phyloP scores from a whole-genome alignment of 2,797 vertebrate genomes.

The Sebastes trivittatus region DNA sequence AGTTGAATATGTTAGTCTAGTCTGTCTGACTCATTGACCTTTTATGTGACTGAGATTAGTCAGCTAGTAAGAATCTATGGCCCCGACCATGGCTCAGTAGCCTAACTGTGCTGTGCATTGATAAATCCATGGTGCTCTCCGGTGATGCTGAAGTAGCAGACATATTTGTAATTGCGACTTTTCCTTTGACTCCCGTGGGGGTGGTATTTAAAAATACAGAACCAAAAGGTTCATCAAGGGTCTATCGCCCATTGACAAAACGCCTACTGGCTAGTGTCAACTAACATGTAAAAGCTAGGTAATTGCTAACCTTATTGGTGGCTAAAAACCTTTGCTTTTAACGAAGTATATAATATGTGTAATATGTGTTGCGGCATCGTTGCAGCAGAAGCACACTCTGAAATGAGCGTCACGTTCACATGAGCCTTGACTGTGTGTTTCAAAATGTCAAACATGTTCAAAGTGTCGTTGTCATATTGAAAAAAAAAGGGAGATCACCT shows the following conservation, averaged over 20 bases:
- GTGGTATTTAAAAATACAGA: background rate
- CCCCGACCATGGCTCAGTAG: background rate
- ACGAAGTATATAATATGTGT: background rate
- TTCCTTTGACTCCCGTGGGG: background rate
- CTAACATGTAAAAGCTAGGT: background rate
- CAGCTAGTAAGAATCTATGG: background rate
- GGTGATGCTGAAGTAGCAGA: background rate
- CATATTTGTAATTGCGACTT: background rate
- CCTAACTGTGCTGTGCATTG: background rate
- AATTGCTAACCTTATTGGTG: background rate
- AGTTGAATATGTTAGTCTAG: background rate
- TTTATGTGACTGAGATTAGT: background rate
- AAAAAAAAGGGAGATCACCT: conserved; percentile 1
- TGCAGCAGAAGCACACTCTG: background rate
- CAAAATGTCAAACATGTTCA: conserved; percentile 35
- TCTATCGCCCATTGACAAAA: background rate
- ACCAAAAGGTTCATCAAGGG: background rate
- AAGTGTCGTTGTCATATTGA: background rate
- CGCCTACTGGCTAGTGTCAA: background rate
- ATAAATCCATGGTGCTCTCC: background rate
- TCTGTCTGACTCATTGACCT: background rate
- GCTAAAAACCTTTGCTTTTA: background rate
- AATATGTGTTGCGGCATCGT: background rate
- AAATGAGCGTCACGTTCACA: background rate
- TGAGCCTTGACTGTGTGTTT: conserved; percentile 7